Conservation (phyloP, 1,140 invertebrate species). For the Arctopsyche grandis region DNA sequence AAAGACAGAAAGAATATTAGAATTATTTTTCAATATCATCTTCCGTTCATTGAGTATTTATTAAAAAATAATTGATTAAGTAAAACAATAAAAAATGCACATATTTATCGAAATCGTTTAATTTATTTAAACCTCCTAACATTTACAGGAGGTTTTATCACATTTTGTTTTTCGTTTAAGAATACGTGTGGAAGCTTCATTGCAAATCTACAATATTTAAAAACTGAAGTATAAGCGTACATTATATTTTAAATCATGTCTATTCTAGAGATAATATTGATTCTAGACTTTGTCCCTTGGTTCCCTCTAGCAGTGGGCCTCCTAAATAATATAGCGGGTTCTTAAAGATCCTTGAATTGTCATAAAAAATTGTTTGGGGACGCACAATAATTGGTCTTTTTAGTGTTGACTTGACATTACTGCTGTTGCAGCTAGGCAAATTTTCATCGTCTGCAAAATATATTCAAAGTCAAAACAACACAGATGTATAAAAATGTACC, state of each 20-base stretch:
- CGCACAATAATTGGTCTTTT: conserved; percentile 44
- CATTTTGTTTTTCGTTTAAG: background rate
- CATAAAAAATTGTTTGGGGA: conserved; percentile 53
- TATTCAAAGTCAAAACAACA: background rate
- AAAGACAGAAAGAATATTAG: no score
- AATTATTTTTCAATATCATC: no score
- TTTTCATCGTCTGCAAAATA: background rate
- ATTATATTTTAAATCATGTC: background rate
- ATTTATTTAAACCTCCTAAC: no score
- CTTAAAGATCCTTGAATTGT: conserved; percentile 68
- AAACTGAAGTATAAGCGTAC: background rate
- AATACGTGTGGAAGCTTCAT: background rate
- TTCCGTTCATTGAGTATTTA: no score
- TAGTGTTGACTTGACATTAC: conserved; percentile 19
- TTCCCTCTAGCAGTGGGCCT: conserved; percentile 68
- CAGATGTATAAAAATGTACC: background rate
- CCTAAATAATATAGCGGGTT: conserved; percentile 80
- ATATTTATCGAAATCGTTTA: no score
- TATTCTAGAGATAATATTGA: conserved; percentile 75
- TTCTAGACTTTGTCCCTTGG: conserved; percentile 71
- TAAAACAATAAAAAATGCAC: no score
- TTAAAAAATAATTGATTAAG: no score
- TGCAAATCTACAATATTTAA: background rate
- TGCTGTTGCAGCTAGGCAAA: background rate
- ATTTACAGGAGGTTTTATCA: background rate